Evolutionary conservation across 2,888 invertebrate species (phyloP), one percentile per base, ranked within the genome.

Genomic region (Baronia brevicornis): DNA sequence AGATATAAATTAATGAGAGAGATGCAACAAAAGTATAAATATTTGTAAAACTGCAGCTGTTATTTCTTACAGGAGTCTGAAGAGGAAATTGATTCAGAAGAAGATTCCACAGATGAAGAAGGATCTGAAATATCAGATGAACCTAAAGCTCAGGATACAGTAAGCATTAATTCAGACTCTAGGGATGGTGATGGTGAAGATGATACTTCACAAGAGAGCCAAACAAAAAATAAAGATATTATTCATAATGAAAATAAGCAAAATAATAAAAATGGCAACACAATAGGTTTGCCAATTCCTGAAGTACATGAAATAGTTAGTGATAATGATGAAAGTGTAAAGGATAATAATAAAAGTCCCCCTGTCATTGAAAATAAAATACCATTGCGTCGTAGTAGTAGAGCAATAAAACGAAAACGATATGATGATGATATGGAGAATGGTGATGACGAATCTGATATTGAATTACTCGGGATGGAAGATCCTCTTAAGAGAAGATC

Each of bases 401-500:
- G 79, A 58, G 66, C 65, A 54, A 72, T 72, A 52, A 85, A 78
- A 57, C 85, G 89, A 43, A 88, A 86, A 49, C 74, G 75, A 44
- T 87, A 86, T 49, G 86, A 84, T 41, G 84, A 84, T 50, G 84
- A 85, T 39, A 48, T 75, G 5, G 85, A 86, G 32, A 84, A 85
- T 39, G 85, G 86, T 4, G 85, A 86, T 21, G 82, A 85, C 46
- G 88, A 86, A 39, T 88, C 89, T 5, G 90, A 91, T 46, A 74
- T 89, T 34, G 89, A 90, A 55, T 90, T 90, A 64, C 82, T 90
- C 2, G 57, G 85, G 19, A 80, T 86, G 1, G 85, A 86, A 44
- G 88, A 90, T 69, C 86, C 88, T 2, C 54, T 88, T 5, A 48
- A 57, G 36, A 53, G 57, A 5, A 71, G 62, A 48, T 48, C 54